Evolutionary conservation across 2,797 vertebrate genomes (phyloP).

Genomic region (Pseudocheirus occidentalis): DNA sequence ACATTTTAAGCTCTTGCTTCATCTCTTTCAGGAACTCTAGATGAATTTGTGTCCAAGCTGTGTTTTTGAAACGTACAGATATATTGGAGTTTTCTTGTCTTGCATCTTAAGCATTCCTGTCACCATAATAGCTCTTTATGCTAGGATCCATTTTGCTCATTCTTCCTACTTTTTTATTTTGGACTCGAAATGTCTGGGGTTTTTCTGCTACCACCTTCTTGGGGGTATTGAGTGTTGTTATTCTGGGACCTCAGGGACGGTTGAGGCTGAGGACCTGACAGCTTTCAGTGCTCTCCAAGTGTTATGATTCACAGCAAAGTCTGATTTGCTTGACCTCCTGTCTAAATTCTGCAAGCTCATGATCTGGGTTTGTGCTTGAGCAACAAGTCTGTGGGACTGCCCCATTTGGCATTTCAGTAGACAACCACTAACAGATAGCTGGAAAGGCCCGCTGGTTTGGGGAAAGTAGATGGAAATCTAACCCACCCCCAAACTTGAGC

Average conservation of each 20-base stretch:
- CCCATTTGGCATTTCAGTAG: not conserved
- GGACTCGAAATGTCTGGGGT: too few relatives aligned
- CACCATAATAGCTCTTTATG: not conserved
- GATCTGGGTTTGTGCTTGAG: not conserved
- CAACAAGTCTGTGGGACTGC: not conserved
- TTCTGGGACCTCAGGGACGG: not conserved
- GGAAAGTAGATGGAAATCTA: not conserved
- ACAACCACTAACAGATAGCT: not conserved
- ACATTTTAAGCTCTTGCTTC: not conserved
- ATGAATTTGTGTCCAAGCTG: not conserved
- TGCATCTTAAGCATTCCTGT: not conserved
- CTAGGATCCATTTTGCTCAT: too few relatives aligned
- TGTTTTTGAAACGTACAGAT: not conserved
- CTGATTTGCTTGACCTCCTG: not conserved
- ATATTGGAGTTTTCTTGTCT: not conserved
- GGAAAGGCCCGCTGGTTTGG: not conserved
- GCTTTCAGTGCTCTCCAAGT: not conserved
- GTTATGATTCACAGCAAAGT: not conserved
- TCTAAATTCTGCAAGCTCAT: not conserved
- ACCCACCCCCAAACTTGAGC: not conserved
- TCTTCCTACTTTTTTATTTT: too few relatives aligned
- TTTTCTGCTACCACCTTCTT: not conserved
- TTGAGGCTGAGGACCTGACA: not conserved
- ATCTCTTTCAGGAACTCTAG: not conserved
- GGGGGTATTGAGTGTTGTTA: not conserved